Evolutionary conservation across 2,888 invertebrate genomes (phyloP).

Genomic region (Stenoptilia bipunctidactyla): DNA sequence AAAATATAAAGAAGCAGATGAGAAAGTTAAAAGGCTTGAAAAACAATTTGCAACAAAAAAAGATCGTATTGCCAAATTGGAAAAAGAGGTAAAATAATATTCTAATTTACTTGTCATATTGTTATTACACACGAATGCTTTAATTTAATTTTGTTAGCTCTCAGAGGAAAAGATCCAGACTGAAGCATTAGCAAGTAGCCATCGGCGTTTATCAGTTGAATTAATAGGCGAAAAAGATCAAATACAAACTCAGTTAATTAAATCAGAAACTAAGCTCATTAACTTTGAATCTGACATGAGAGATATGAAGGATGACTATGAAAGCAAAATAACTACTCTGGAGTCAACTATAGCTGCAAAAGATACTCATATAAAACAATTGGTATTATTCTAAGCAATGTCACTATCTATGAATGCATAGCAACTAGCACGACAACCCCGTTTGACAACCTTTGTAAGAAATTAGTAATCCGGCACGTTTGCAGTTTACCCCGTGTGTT

Average conservation of each 20-base stretch:
- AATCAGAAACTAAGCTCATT: constrained; percentile 56
- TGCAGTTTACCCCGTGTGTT: too few relatives aligned
- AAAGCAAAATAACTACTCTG: constrained; percentile 71
- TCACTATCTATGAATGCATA: too few relatives aligned
- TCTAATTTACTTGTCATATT: too few relatives aligned
- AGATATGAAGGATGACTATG: constrained; percentile 68
- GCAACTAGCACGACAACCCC: too few relatives aligned
- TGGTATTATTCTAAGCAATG: constrained; percentile 45
- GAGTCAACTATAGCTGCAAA: constrained; percentile 72
- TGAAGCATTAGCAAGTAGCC: constrained; percentile 40
- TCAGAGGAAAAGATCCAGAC: constrained; percentile 60
- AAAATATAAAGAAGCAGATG: constrained; percentile 76
- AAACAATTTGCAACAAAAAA: constrained; percentile 66
- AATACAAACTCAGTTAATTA: constrained; percentile 51
- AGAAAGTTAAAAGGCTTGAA: constrained; percentile 73
- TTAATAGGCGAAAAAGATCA: constrained; percentile 58
- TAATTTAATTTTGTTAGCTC: constrained; percentile 43
- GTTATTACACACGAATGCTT: neutral
- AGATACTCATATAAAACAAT: constrained; percentile 72
- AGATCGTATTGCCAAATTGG: constrained; percentile 70
- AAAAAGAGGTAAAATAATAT: constrained; percentile 66
- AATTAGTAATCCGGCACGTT: too few relatives aligned
- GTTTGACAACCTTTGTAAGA: too few relatives aligned
- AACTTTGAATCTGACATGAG: constrained; percentile 61
- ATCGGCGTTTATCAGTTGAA: constrained; percentile 53